Percentiles rank a stretch among this genome's conserved stretches.
Evolutionary conservation across 2,113 vertebrate genomes (phyloP).

Genomic region (Hippocampus mohnikei): DNA sequence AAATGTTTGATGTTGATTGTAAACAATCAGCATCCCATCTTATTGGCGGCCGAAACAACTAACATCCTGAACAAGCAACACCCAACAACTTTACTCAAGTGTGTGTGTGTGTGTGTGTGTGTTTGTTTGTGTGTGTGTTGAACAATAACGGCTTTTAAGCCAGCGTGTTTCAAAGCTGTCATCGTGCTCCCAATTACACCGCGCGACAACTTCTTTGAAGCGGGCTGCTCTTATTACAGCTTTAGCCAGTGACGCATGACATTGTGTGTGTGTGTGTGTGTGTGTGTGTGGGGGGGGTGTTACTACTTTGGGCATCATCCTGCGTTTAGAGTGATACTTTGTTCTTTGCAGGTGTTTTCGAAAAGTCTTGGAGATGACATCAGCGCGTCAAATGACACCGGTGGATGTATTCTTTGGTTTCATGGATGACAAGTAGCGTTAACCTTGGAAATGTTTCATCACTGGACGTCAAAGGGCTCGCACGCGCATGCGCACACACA

Average conservation of each 20-base stretch:
- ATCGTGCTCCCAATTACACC: slow-evolving; percentile 49
- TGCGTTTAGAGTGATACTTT: slow-evolving; percentile 47
- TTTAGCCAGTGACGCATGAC: neutral
- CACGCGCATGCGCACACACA: too few relatives aligned
- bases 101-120: slow-evolving; percentile 27
- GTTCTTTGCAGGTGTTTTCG: slow-evolving; percentile 44
- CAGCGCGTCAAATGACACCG: slow-evolving; percentile 39
- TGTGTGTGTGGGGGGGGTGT: neutral
- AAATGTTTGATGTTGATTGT: too few relatives aligned
- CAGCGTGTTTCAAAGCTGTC: slow-evolving; percentile 52
- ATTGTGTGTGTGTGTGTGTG: neutral
- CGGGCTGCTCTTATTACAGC: slow-evolving; percentile 10
- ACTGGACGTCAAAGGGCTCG: neutral
- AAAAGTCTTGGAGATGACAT: slow-evolving; percentile 35
- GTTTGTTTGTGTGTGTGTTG: slow-evolving; percentile 30
- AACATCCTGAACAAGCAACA: neutral
- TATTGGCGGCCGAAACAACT: neutral
- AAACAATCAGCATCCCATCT: too few relatives aligned
- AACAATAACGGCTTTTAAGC: slow-evolving; percentile 49
- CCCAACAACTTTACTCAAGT: neutral
- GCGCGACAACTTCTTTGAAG: slow-evolving; percentile 37
- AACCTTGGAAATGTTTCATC: neutral
- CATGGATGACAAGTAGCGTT: neutral
- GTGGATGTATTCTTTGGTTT: neutral
- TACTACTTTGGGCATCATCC: slow-evolving; percentile 54